A percentile compares a stretch with the other conserved stretches of the same genome.
Conservation (phyloP, 2,888 invertebrate species). For the Chymomyza caudatula region DNA sequence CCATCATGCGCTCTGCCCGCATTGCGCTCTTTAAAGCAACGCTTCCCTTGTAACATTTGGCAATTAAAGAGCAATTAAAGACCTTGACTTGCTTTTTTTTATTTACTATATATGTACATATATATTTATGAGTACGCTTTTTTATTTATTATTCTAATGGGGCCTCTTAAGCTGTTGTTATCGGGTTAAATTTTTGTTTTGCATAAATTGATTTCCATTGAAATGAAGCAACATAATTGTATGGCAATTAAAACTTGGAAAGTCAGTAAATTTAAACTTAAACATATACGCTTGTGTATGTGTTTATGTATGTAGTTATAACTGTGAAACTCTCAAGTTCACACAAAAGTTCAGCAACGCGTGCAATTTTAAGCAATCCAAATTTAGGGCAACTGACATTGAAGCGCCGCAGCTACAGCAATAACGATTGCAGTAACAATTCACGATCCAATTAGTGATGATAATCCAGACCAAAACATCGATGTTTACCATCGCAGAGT, state of each 20-base stretch:
- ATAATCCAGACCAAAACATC: too few relatives aligned
- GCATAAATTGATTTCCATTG: conserved; percentile 19
- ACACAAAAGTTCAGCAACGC: not conserved
- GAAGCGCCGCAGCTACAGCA: not conserved
- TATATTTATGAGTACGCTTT: not conserved
- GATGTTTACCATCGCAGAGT: too few relatives aligned
- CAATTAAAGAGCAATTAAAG: conserved; percentile 53
- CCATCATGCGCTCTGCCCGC: too few relatives aligned
- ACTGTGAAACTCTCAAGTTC: not conserved
- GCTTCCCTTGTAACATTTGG: conserved; percentile 32
- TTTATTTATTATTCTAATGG: not conserved
- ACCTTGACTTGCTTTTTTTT: conserved; percentile 55
- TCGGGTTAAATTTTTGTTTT: conserved; percentile 23
- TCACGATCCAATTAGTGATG: too few relatives aligned
- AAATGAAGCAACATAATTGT: conserved; percentile 2
- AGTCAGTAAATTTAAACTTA: not conserved
- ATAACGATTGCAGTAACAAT: not conserved
- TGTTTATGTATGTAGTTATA: not conserved
- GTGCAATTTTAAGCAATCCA: not conserved
- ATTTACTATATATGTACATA: conserved; percentile 10
- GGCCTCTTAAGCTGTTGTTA: conserved; percentile 8
- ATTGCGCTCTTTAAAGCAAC: not conserved
- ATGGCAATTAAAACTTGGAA: not conserved
- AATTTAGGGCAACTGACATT: not conserved
- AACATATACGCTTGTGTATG: not conserved